These are phyloP conservation scores for Caenorhabditis latens DNA, from an alignment of 1,140 invertebrate species.

Conservation along the genomic window DNA sequence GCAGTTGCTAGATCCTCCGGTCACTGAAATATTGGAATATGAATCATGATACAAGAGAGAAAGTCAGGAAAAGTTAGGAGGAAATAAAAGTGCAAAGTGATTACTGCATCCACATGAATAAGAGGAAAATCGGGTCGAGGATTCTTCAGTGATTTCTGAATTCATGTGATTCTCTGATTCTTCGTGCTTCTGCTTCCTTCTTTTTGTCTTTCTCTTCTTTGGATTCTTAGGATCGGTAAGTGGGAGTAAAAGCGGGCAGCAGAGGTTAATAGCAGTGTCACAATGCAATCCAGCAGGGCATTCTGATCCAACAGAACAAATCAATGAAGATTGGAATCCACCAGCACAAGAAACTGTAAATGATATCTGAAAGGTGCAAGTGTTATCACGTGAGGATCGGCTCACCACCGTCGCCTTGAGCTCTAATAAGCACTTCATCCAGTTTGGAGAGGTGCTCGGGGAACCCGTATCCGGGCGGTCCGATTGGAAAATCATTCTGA, in stretches of 20 bases:
- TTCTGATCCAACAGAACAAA: conserved; percentile 65
- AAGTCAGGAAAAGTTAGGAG: neutral
- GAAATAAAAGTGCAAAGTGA: neutral
- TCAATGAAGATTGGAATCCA: conserved; percentile 71
- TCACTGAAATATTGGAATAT: conserved; percentile 13
- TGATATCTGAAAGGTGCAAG: conserved; percentile 66
- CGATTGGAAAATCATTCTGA: conserved; percentile 69
- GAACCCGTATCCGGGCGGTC: conserved; percentile 69
- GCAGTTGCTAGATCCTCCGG: conserved; percentile 37
- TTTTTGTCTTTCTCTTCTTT: conserved; percentile 38
- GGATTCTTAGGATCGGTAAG: conserved; percentile 66
- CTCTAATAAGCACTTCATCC: conserved; percentile 70
- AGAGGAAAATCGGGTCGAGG: conserved; percentile 3
- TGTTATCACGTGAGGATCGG: neutral
- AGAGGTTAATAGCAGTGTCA: conserved; percentile 68
- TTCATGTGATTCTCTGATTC: neutral
- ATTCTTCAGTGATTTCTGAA: neutral
- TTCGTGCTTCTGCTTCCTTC: conserved; percentile 44
- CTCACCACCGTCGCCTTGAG: conserved; percentile 71
- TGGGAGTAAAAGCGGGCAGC: conserved; percentile 73
- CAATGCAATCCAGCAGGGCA: conserved; percentile 75
- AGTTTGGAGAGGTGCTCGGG: conserved; percentile 66
- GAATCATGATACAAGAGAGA: neutral
- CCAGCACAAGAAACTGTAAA: conserved; percentile 69
- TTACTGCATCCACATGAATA: conserved; percentile 60